These are phyloP conservation scores for Diorhabda carinulata DNA, from an alignment of 1,140 invertebrate genomes.

Conservation along the genomic window DNA sequence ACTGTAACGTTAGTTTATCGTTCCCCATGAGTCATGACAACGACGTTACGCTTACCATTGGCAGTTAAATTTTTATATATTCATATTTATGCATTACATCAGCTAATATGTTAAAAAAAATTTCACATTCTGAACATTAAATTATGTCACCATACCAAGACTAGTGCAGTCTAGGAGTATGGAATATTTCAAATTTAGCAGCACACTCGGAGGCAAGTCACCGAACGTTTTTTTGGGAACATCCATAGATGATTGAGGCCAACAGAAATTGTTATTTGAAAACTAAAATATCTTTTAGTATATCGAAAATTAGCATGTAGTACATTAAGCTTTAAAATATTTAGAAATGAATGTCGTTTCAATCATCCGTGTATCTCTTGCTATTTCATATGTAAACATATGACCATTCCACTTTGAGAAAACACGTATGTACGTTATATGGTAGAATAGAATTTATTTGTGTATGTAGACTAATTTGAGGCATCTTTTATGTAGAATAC, in stretches of 20 bases:
- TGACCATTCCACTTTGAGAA: too few species aligned
- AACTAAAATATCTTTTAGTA: too few species aligned
- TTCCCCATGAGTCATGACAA: conserved; percentile 15
- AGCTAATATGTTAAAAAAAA: conserved; percentile 3
- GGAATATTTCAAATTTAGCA: conserved; percentile 11
- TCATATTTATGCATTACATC: conserved; percentile 6
- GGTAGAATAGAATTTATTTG: too few species aligned
- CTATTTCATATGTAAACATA: too few species aligned
- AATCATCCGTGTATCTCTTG: too few species aligned
- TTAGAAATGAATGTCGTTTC: too few species aligned
- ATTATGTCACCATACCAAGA: not conserved
- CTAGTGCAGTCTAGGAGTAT: conserved; percentile 7
- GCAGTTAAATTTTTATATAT: conserved; percentile 19
- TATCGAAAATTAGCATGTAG: too few species aligned
- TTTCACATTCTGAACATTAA: not conserved
- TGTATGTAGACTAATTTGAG: too few species aligned
- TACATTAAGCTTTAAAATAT: too few species aligned
- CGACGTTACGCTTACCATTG: conserved; percentile 19
- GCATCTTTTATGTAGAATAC: too few species aligned
- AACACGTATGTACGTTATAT: too few species aligned
- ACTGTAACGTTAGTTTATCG: conserved; percentile 14
- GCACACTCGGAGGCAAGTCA: conserved; percentile 9
- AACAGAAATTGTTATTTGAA: too few species aligned
- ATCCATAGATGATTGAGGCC: conserved; percentile 12
- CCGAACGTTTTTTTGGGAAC: conserved; percentile 8